phyloP scores from a whole-genome alignment of 2,113 vertebrate genomes.

The Artemisiospiza belli region DNA sequence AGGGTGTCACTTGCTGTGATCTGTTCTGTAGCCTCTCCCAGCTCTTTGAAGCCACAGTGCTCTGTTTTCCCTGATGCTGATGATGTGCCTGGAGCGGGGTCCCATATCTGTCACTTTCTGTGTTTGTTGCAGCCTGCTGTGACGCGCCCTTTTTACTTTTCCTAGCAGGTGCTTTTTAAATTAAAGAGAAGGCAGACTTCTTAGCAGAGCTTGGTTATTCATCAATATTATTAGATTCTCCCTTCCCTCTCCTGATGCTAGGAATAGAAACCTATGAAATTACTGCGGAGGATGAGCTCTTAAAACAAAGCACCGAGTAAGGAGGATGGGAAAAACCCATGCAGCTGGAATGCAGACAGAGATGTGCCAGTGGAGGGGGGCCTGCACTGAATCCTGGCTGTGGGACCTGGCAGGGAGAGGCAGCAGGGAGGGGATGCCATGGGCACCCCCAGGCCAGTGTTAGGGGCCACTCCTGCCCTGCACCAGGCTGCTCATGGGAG shows the following conservation, averaged over 20 bases:
- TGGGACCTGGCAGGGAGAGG: neutral
- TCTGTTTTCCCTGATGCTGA: neutral
- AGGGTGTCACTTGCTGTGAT: neutral
- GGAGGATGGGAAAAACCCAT: neutral
- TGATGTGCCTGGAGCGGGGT: neutral
- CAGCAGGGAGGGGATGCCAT: rapidly evolving
- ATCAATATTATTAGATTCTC: constrained; percentile 58
- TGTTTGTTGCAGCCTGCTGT: neutral
- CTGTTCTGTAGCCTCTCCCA: neutral
- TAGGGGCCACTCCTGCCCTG: rapidly evolving
- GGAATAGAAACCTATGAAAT: constrained; percentile 64
- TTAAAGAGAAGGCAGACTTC: constrained; percentile 31
- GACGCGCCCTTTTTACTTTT: constrained; percentile 15
- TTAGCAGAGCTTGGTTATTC: constrained; percentile 46
- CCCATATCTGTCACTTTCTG: neutral
- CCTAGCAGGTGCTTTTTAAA: constrained; percentile 55
- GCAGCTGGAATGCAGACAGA: neutral
- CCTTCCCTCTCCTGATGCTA: constrained; percentile 44
- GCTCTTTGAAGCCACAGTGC: neutral
- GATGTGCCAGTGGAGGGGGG: neutral
- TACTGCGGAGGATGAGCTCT: constrained; percentile 21
- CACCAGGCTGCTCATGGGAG: rapidly evolving
- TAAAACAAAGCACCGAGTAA: neutral
- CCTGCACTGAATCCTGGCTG: neutral
- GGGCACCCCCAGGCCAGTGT: neutral